These are phyloP conservation scores for Fissipunctia ypsillon DNA, from an alignment of 2,888 invertebrate species.

Conservation along the genomic window DNA sequence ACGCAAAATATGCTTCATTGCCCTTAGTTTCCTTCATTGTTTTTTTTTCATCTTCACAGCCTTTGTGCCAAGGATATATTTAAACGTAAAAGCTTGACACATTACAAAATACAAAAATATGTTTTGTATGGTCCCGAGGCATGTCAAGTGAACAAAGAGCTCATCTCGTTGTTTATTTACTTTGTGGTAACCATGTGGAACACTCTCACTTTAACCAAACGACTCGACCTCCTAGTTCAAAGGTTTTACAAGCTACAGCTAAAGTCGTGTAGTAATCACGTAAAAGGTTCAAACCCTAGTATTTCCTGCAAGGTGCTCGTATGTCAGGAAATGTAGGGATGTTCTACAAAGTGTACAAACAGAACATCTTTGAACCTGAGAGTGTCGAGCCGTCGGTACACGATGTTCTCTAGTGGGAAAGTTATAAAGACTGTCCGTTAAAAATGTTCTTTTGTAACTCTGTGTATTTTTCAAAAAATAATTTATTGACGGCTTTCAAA, in stretches of 20 bases:
- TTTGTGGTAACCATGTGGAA: background rate
- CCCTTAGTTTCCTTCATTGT: too few species aligned
- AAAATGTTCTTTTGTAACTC: background rate
- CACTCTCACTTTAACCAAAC: conserved; percentile 1
- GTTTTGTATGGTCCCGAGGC: too few species aligned
- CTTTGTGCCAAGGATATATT: too few species aligned
- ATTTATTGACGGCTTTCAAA: too few species aligned
- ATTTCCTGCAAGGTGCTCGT: conserved; percentile 33
- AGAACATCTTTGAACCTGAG: background rate
- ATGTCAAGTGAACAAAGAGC: too few species aligned
- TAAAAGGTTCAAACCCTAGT: conserved; percentile 19
- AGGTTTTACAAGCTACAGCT: conserved; percentile 29
- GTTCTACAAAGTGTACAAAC: background rate
- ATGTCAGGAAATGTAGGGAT: background rate
- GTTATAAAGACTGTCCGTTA: background rate
- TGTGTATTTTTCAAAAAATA: background rate
- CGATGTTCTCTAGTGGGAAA: background rate
- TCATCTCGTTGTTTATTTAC: too few species aligned
- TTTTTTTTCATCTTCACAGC: too few species aligned
- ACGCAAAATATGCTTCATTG: too few species aligned
- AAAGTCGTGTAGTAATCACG: background rate
- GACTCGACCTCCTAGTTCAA: conserved; percentile 6
- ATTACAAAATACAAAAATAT: too few species aligned
- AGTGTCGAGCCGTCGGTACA: background rate
- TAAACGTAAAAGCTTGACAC: too few species aligned